A percentile compares a stretch with the other conserved stretches of the same genome.
These are phyloP conservation scores for Coturnix japonica DNA, from an alignment of 2,113 vertebrate genomes.

Conservation along the genomic window DNA sequence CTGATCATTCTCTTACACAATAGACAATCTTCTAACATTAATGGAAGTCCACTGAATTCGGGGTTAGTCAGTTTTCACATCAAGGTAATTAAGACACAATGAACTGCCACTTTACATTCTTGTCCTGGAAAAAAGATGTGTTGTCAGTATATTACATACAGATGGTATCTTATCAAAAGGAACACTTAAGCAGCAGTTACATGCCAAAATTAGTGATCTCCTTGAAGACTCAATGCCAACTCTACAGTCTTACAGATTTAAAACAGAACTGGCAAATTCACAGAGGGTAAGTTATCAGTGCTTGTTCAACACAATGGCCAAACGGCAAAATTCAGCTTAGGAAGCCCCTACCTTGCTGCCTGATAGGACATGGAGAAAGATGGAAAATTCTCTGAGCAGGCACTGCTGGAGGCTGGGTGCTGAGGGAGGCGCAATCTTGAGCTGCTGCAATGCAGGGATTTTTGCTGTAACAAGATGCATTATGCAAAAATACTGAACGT, in stretches of 20 bases:
- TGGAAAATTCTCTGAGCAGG: rapidly evolving
- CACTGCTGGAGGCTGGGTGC: background rate
- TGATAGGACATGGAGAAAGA: background rate
- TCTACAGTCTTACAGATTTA: background rate
- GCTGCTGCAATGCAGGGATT: background rate
- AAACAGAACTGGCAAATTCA: background rate
- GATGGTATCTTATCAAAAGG: background rate
- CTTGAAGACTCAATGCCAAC: background rate
- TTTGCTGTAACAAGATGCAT: background rate
- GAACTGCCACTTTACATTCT: background rate
- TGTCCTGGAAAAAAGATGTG: background rate
- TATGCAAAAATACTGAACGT: background rate
- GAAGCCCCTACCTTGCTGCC: rapidly evolving
- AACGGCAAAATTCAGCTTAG: background rate
- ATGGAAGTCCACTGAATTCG: background rate
- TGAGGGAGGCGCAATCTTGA: background rate
- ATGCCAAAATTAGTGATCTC: background rate
- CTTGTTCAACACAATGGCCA: rapidly evolving
- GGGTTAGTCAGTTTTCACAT: background rate
- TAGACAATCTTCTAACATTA: background rate
- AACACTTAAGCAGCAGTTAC: background rate
- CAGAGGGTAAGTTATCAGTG: too few relatives aligned
- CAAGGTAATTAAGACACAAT: background rate
- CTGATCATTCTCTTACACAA: background rate
- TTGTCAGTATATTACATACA: background rate